Percentiles rank a stretch among this genome's conserved stretches.
These are phyloP conservation scores for Coregonus clupeaformis DNA, from an alignment of 2,113 vertebrate genomes.

Conservation along the genomic window DNA sequence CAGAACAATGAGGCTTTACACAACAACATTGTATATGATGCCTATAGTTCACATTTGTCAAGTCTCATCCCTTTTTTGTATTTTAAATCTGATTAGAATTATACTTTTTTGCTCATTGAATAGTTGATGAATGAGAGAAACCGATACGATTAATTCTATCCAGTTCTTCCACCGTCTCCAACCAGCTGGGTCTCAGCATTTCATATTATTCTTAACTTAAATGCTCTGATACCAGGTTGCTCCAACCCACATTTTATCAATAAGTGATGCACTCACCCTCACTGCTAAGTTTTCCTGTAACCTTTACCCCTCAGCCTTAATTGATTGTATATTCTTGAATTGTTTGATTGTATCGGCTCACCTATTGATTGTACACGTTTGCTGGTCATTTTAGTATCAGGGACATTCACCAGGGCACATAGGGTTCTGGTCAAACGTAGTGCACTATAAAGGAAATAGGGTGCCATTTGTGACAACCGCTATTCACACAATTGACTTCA, in stretches of 20 bases:
- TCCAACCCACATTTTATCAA: neutral
- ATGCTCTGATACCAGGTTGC: no score
- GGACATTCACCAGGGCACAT: neutral
- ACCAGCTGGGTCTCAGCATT: no score
- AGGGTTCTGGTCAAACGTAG: no score
- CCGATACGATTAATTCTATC: neutral
- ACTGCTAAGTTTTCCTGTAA: neutral
- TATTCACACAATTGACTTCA: constrained; percentile 3
- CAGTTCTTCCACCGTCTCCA: neutral
- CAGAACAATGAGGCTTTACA: no score
- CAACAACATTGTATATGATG: no score
- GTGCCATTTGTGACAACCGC: neutral
- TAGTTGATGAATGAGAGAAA: no score
- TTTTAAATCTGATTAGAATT: neutral
- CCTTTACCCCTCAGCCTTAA: constrained; percentile 38
- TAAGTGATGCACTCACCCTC: neutral
- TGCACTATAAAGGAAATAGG: no score
- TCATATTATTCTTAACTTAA: no score
- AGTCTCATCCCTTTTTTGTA: neutral
- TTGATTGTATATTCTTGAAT: constrained; percentile 63
- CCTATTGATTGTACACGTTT: constrained; percentile 34
- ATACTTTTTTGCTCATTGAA: neutral
- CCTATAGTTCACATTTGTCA: neutral
- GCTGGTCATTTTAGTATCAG: constrained; percentile 7
- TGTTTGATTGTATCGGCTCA: constrained; percentile 60